These are phyloP conservation scores for Smittia sp. DNA, from an alignment of 2,888 invertebrate species.

Conservation along the genomic window DNA sequence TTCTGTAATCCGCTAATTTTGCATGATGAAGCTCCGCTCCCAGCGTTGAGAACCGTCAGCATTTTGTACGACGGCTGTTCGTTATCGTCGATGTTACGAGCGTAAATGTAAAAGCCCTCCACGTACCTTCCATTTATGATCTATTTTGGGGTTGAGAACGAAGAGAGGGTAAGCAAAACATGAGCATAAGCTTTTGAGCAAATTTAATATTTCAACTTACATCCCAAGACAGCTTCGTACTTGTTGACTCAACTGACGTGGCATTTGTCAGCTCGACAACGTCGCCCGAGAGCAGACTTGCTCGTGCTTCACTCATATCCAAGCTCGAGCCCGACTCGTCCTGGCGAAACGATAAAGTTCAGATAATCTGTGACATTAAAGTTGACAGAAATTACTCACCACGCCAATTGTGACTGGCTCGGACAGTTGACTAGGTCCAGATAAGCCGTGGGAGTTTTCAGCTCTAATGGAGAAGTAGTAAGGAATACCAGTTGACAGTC, in stretches of 20 bases:
- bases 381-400: neutral
- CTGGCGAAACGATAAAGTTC: neutral
- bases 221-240: slow-evolving; percentile 84
- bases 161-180: neutral
- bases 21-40: slow-evolving; percentile 63
- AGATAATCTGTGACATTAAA: neutral
- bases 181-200: neutral
- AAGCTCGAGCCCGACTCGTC: neutral
- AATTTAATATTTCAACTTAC: slow-evolving; percentile 49
- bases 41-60: slow-evolving; percentile 74
- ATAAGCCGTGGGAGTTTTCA: slow-evolving; percentile 80
- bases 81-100: slow-evolving; percentile 62
- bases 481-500: slow-evolving; percentile 70
- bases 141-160: slow-evolving; percentile 45
- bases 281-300: slow-evolving; percentile 66
- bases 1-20: slow-evolving; percentile 75
- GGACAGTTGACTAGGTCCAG: slow-evolving; percentile 76
- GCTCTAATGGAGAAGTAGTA: slow-evolving; percentile 88
- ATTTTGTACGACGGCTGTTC: slow-evolving; percentile 63
- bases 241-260: slow-evolving; percentile 77
- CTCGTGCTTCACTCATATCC: slow-evolving; percentile 62
- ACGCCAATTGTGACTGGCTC: slow-evolving; percentile 64
- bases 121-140: slow-evolving; percentile 72
- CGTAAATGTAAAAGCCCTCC: slow-evolving; percentile 80
- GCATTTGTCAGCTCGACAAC: slow-evolving; percentile 79